Evolutionary conservation across 2,113 vertebrate species (phyloP).

Genomic region (Hymenochirus boettgeri): DNA sequence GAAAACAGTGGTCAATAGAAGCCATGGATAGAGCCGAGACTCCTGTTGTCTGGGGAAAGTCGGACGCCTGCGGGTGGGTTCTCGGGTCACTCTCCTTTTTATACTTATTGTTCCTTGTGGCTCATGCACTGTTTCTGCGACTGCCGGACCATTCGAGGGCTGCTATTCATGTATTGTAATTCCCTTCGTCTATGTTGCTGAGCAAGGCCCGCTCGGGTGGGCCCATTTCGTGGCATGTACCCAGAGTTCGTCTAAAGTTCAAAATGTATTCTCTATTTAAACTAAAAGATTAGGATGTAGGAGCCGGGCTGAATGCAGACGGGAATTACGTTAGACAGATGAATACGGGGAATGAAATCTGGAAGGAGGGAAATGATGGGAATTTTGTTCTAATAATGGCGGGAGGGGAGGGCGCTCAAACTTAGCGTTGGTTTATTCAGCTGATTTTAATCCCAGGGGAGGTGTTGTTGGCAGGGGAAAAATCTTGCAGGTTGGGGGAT

Average conservation of each 20-base stretch:
- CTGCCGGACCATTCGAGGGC: conserved; percentile 76
- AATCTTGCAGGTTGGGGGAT: no score
- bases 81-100: conserved; percentile 72
- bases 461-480: conserved; percentile 70
- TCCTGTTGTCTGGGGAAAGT: conserved; percentile 65
- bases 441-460: conserved; percentile 68
- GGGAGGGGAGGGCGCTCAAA: conserved; percentile 76
- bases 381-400: conserved; percentile 77
- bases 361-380: conserved; percentile 74
- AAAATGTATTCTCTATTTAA: conserved; percentile 88
- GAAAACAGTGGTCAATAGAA: conserved; percentile 80
- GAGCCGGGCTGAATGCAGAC: conserved; percentile 80
- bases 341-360: conserved; percentile 82
- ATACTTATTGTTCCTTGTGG: conserved; percentile 43
- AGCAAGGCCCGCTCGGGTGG: no score
- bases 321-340: conserved; percentile 80
- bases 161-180: conserved; percentile 80
- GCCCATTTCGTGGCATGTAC: conserved; percentile 97
- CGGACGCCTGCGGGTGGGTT: conserved; percentile 59
- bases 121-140: conserved; percentile 67
- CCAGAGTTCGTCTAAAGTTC: conserved; percentile 96
- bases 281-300: conserved; percentile 95
- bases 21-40: conserved; percentile 69
- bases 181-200: conserved; percentile 94
- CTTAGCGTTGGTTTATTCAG: conserved; percentile 79